Percentiles rank a stretch among this genome's conserved stretches.
These are phyloP conservation scores for Emys orbicularis DNA, from an alignment of 2,797 vertebrate species.

Conservation along the genomic window DNA sequence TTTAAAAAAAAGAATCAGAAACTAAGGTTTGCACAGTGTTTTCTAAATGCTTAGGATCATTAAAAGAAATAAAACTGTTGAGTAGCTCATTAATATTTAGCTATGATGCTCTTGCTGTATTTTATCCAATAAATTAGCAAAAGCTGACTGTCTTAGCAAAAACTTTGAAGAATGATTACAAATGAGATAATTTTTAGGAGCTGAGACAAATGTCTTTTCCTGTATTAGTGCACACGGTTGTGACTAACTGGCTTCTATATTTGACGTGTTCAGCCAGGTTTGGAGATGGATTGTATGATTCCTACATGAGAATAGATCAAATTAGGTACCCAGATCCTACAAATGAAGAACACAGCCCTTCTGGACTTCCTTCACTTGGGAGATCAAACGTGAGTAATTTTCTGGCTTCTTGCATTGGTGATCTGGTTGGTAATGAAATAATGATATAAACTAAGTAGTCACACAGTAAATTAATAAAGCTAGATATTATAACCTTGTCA, in stretches of 20 bases:
- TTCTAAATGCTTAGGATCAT: accelerated
- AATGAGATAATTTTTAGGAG: not conserved
- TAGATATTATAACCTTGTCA: not conserved
- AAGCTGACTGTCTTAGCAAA: not conserved
- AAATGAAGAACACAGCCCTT: constrained; percentile 86
- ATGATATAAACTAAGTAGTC: not conserved
- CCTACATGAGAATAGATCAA: constrained; percentile 97
- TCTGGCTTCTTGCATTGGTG: not conserved
- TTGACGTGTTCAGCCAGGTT: constrained; percentile 85
- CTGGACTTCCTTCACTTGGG: constrained; percentile 87
- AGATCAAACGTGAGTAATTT: constrained; percentile 91
- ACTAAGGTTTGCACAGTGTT: not conserved
- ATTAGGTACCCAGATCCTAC: constrained; percentile 89
- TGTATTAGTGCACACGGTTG: not conserved
- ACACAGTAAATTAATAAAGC: not conserved
- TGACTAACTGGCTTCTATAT: constrained; percentile 59
- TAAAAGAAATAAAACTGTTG: not conserved
- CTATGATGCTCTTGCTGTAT: not conserved
- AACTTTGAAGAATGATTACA: accelerated
- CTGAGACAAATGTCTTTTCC: constrained; percentile 13
- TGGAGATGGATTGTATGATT: constrained; percentile 93
- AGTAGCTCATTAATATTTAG: not conserved
- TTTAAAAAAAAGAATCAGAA: not conserved
- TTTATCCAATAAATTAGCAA: not conserved
- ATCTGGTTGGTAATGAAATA: not conserved